Evolutionary conservation across 23 tunicate species (phyloP).

Genomic region (Aplidium turbinatum): DNA sequence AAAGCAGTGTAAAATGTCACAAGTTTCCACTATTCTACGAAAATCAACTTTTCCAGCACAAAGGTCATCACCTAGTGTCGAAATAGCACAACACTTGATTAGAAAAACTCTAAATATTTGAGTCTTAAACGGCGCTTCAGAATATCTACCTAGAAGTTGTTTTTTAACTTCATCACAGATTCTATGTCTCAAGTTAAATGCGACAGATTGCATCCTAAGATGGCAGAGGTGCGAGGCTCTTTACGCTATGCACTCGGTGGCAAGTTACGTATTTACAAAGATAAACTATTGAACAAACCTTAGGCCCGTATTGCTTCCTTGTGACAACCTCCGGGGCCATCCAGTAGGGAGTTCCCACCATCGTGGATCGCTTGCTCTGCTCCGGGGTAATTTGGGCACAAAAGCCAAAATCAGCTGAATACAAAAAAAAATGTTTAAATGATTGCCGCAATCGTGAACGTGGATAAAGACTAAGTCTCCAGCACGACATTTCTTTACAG

Average conservation of each 20-base stretch:
- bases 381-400: constrained; percentile 99
- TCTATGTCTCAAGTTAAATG: no score
- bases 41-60: background rate
- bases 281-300: constrained; percentile 37
- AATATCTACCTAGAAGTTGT: no score
- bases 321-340: constrained; percentile 99
- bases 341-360: constrained; percentile 99
- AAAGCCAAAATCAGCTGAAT: constrained; percentile 97
- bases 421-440: no score
- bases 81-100: no score
- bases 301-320: constrained; percentile 98
- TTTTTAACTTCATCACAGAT: no score
- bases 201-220: no score
- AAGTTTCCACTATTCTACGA: background rate
- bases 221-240: no score
- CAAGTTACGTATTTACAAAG: background rate
- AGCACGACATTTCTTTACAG: no score
- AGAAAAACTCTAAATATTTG: no score
- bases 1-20: background rate
- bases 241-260: background rate
- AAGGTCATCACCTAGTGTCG: background rate
- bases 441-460: no score
- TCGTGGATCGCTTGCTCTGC: constrained; percentile 93
- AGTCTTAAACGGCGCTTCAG: no score
- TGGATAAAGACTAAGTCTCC: no score